These are phyloP conservation scores for Zosterops lateralis DNA, from an alignment of 2,113 vertebrate genomes.

Conservation along the genomic window DNA sequence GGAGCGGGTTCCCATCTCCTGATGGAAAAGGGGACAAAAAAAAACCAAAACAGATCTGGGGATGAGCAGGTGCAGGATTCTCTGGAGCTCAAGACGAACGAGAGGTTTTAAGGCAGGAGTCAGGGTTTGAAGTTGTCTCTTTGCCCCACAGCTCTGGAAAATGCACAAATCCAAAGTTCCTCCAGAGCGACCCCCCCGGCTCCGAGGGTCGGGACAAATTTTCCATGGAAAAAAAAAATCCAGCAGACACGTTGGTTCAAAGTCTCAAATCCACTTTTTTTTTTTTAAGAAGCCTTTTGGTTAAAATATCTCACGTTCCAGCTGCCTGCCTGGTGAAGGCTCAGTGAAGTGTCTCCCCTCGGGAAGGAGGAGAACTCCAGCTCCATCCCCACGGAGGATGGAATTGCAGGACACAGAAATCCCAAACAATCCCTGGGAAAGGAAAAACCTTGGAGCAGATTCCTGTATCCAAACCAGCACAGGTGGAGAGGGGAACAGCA, in stretches of 20 bases:
- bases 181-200: neutral
- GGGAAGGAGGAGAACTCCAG: constrained; percentile 13
- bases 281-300: neutral
- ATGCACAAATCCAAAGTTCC: neutral
- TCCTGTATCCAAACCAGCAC: neutral
- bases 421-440: neutral
- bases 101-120: constrained; percentile 58
- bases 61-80: constrained; percentile 1
- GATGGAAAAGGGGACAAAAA: neutral
- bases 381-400: neutral
- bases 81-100: constrained; percentile 8
- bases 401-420: neutral
- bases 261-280: neutral
- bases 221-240: neutral
- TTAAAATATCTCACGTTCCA: neutral
- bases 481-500: neutral
- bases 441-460: neutral
- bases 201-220: neutral
- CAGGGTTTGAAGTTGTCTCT: constrained; percentile 40
- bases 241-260: neutral
- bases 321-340: neutral
- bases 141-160: constrained; percentile 53
- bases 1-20: neutral
- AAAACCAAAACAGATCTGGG: neutral
- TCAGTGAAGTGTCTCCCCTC: neutral